Evolutionary conservation across 2,888 invertebrate species (phyloP), one percentile per base, ranked within the genome.

Genomic region (Odontothrips loti): DNA sequence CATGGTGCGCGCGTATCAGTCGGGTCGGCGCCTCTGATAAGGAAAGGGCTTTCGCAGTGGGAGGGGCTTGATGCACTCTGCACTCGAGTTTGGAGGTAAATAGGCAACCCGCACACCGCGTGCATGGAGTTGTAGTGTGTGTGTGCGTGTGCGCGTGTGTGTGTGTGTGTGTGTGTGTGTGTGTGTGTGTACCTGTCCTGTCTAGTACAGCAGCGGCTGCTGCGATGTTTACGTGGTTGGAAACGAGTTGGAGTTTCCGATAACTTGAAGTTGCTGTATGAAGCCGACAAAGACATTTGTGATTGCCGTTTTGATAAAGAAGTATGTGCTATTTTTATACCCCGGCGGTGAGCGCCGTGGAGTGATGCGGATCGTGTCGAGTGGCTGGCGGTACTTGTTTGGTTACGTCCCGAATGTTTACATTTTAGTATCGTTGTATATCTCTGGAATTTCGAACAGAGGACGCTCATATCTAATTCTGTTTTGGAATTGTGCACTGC

Each of bases 341-440:
- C 6, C 34, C 34, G n/a, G n/a, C n/a, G n/a, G n/a, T n/a, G n/a
- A n/a, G n/a, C n/a, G n/a, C 34, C 34, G 34, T 43, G 34, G 34
- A 43, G 3, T 6, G 34, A 43, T 43, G 34, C 34, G 34, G 34
- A 43, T 6, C 34, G 34, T 43, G 34, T 6, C 34, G 34, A 43
- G 34, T 6, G 34, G 34, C 34, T 43, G 34, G 34, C 34, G 34
- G 34, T 43, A 58, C 6, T 75, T 75, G 68, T 75, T 75, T 75
- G 68, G 68, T 75, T 75, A 75, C 68, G 68, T 75, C 10, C 68
- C 68, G 4, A 75, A 75, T 75, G 68, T 75, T 75, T 75, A 75
- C 68, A 75, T 75, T 68, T 12, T 12, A 27, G 23, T 27, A 20
- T 75, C 23, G 9, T 27, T 0, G 27, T 27, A 27, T 75, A 27